Percentiles rank a stretch among this genome's conserved stretches.
These are phyloP conservation scores for Panthera leo DNA, from an alignment of 2,113 vertebrate genomes.

Conservation along the genomic window DNA sequence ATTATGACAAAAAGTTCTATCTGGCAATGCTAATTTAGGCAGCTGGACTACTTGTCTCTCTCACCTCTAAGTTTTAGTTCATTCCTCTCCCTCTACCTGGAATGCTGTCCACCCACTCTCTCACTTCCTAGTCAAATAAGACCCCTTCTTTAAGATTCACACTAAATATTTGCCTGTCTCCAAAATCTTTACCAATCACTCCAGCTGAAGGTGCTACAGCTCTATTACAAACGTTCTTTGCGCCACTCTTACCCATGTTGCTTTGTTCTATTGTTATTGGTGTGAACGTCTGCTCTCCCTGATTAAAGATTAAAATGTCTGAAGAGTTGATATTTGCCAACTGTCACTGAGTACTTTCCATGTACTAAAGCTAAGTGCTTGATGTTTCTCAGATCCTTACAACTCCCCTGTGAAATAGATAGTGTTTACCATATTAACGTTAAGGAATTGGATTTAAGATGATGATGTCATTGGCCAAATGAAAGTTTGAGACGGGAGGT, in stretches of 20 bases:
- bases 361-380: neutral
- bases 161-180: neutral
- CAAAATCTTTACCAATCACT: neutral
- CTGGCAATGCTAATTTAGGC: neutral
- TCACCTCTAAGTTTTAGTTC: neutral
- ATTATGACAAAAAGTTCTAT: neutral
- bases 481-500: neutral
- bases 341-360: neutral
- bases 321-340: neutral
- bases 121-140: neutral
- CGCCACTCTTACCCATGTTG: neutral
- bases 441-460: slow-evolving; percentile 6
- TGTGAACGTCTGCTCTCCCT: neutral
- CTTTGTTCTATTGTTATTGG: neutral
- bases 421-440: neutral
- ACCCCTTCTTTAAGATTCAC: neutral
- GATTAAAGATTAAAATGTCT: neutral
- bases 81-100: neutral
- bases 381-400: neutral
- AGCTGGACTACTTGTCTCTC: neutral
- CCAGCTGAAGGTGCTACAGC: neutral
- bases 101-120: neutral
- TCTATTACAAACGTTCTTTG: neutral
- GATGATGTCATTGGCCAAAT: neutral
- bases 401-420: neutral